These are phyloP conservation scores for Cantharis rustica DNA, from an alignment of 2,888 invertebrate genomes.

Conservation along the genomic window DNA sequence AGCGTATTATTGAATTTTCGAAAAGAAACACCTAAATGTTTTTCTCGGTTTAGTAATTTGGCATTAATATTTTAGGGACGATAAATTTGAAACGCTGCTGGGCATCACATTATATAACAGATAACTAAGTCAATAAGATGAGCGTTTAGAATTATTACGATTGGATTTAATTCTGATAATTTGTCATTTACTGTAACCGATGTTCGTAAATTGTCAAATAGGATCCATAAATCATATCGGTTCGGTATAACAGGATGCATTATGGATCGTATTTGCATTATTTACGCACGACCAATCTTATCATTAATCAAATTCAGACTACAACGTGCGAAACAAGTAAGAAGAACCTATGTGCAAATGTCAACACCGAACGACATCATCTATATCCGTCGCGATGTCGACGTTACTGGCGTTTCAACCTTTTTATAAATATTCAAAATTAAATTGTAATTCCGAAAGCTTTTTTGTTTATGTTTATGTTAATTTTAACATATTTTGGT, in stretches of 20 bases:
- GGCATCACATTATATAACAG: not conserved
- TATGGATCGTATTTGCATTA: constrained; percentile 24
- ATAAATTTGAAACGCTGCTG: not conserved
- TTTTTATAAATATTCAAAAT: not conserved
- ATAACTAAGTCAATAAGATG: not conserved
- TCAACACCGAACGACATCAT: constrained; percentile 27
- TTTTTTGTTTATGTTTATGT: not conserved
- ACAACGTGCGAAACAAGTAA: constrained; percentile 24
- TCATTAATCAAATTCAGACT: constrained; percentile 27
- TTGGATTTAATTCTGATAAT: constrained; percentile 7
- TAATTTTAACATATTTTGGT: not conserved
- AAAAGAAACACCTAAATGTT: not conserved
- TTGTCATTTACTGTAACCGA: constrained; percentile 9
- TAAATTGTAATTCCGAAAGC: not conserved
- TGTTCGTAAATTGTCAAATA: constrained; percentile 5
- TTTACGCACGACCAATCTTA: constrained; percentile 17
- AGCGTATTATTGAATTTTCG: not conserved
- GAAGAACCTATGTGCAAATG: constrained; percentile 25
- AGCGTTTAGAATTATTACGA: not conserved
- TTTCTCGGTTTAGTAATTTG: not conserved
- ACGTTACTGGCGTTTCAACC: constrained; percentile 27
- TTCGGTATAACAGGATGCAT: constrained; percentile 17
- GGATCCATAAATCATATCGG: constrained; percentile 11
- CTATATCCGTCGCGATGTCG: constrained; percentile 25
- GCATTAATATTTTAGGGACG: not conserved